Evolutionary conservation across 2,888 invertebrate species (phyloP).

Genomic region (Aplocera efformata): DNA sequence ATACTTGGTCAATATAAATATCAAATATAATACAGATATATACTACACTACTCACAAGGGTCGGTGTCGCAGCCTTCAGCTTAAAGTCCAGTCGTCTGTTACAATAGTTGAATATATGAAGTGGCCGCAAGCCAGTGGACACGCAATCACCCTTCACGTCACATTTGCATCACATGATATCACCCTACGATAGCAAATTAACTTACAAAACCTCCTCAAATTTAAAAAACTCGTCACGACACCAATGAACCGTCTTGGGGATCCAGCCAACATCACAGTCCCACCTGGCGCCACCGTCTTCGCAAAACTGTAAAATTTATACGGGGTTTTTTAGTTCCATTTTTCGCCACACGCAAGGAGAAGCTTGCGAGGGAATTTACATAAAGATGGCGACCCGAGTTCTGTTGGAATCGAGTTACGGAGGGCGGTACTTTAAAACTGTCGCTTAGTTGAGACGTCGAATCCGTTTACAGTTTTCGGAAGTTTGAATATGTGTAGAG

Average conservation of each 20-base stretch:
- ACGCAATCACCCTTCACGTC: background rate
- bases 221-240: conserved; percentile 64
- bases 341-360: conserved; percentile 39
- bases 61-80: too few species aligned
- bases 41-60: too few species aligned
- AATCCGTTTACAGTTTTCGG: conserved; percentile 74
- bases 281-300: conserved; percentile 22
- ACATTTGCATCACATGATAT: conserved; percentile 13
- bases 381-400: conserved; percentile 69
- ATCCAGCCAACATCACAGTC: conserved; percentile 30
- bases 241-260: conserved; percentile 51
- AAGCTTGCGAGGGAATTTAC: conserved; percentile 64
- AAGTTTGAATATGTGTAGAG: conserved; percentile 43
- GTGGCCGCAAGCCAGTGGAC: too few species aligned
- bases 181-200: conserved; percentile 42
- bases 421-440: conserved; percentile 72
- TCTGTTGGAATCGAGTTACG: conserved; percentile 75
- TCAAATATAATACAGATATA: too few species aligned
- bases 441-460: conserved; percentile 76
- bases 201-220: conserved; percentile 51
- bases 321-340: conserved; percentile 30
- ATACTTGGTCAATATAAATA: too few species aligned
- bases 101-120: too few species aligned
- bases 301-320: conserved; percentile 21
- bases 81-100: too few species aligned